phyloP scores from a whole-genome alignment of 2,888 invertebrate species.

The Calameuta idolon region DNA sequence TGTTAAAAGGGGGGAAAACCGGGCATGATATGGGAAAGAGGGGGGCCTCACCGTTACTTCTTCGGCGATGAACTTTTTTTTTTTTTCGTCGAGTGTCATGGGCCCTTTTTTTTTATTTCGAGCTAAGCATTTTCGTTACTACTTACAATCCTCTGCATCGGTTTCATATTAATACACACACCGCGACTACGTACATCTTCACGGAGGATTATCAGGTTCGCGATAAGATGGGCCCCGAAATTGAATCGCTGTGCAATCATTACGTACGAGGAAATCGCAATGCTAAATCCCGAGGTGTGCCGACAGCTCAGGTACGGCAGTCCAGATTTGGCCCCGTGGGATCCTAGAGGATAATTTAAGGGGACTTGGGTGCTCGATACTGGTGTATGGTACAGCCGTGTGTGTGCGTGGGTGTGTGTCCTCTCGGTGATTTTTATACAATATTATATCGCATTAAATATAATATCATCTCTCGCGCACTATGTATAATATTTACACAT shows the following conservation, averaged over 20 bases:
- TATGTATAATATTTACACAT: conserved; percentile 60
- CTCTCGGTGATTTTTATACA: conserved; percentile 48
- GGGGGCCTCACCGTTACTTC: conserved; percentile 7
- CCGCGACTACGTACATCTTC: background rate
- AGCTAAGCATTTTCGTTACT: background rate
- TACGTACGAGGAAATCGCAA: background rate
- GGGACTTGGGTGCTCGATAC: background rate
- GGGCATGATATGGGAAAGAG: conserved; percentile 50
- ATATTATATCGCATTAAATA: conserved; percentile 59
- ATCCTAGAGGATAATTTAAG: background rate
- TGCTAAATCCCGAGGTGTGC: background rate
- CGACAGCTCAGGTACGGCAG: no score
- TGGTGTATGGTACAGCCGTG: conserved; percentile 47
- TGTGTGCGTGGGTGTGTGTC: conserved; percentile 32
- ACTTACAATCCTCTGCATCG: background rate
- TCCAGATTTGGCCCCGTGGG: background rate
- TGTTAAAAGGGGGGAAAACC: conserved; percentile 38
- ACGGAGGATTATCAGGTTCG: background rate
- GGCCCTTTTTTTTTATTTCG: background rate
- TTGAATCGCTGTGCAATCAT: background rate
- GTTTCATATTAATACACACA: background rate
- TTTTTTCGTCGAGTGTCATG: conserved; percentile 20
- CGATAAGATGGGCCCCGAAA: background rate
- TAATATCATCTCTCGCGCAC: conserved; percentile 54
- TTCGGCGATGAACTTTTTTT: conserved; percentile 18